Base-by-base conservation (phyloP, 2,888 invertebrate species). In the Erannis defoliaria region DNA sequence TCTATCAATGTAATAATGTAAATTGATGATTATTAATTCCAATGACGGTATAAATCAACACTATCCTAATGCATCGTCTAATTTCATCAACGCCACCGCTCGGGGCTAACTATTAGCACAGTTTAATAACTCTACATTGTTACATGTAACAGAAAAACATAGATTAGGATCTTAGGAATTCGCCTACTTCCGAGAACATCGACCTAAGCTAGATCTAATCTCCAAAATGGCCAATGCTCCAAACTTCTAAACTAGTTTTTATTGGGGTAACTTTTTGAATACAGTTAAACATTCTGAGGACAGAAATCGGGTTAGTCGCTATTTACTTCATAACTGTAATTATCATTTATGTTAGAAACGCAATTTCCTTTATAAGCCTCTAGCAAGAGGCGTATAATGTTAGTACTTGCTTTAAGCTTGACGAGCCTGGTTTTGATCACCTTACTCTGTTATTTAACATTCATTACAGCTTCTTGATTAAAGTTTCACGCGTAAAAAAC, bases 321-420 rank as follows among this genome's bases (percentile, higher is more conserved):
- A 40, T 51, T 51, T 51, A 51, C 40, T 40, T 19, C 73, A 76
- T 70, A 70, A 73, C 72, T 70, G 73, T 81, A 81, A 85, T 85
- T 81, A 81, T 74, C 67, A 76, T 80, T 80, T 77, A 78, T 74
- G 77, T 76, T 80, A 74, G 77, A 77, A 78, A 77, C 72, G 77
- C 76, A 81, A 84, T 84, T 84, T 84, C 77, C 81, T 77, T 78
- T 77, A 76, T 70, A 74, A 67, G 67, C 70, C 67, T 42, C 55
- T 42, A 64, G 71, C 68, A 14, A 59, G 55, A 68, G 68, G 68
- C 73, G 67, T 74, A 71, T 76, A 71, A 68, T 48, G 45, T n/a
- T n/a, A n/a, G n/a, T 61, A 42, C 53, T 37, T 51, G 35, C 31
- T 55, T 31, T 10, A 45, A 49, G 60, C 60, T 58, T 53, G 65